Percentiles rank a stretch among this genome's conserved stretches.
Conservation (phyloP, 2,113 vertebrate species). For the Pelvicachromis taeniatus region DNA sequence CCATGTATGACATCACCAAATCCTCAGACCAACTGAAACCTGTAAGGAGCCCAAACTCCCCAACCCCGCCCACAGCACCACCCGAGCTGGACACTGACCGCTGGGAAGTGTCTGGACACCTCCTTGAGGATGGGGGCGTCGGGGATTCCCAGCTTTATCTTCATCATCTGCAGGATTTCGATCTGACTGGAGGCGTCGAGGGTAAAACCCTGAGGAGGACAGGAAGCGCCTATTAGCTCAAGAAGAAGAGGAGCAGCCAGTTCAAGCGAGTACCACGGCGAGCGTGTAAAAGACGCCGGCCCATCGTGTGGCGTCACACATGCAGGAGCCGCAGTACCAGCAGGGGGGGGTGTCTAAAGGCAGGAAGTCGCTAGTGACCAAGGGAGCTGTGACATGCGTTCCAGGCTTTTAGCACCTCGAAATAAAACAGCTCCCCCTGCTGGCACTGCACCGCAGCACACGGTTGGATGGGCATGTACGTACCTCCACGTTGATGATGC, state of each 20-base stretch:
- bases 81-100: slow-evolving; percentile 47
- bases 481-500: slow-evolving; percentile 22
- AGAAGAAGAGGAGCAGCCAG: background rate
- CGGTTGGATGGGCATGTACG: fast-evolving
- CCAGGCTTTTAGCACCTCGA: background rate
- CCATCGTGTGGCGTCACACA: background rate
- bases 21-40: background rate
- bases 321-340: background rate
- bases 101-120: slow-evolving; percentile 12
- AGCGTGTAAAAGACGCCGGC: background rate
- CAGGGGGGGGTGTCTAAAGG: background rate
- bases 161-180: slow-evolving; percentile 43
- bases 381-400: background rate
- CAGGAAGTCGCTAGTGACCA: background rate
- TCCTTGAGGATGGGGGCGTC: slow-evolving; percentile 39
- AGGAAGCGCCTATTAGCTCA: background rate
- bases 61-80: background rate
- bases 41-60: background rate
- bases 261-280: background rate
- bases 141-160: slow-evolving; percentile 34
- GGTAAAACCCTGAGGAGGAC: slow-evolving; percentile 39
- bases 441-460: background rate
- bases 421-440: background rate
- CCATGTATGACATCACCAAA: background rate
- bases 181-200: slow-evolving; percentile 11